A percentile compares a stretch with the other conserved stretches of the same genome.
Conservation (phyloP, 1,140 invertebrate genomes). For the Babylonia areolata region DNA sequence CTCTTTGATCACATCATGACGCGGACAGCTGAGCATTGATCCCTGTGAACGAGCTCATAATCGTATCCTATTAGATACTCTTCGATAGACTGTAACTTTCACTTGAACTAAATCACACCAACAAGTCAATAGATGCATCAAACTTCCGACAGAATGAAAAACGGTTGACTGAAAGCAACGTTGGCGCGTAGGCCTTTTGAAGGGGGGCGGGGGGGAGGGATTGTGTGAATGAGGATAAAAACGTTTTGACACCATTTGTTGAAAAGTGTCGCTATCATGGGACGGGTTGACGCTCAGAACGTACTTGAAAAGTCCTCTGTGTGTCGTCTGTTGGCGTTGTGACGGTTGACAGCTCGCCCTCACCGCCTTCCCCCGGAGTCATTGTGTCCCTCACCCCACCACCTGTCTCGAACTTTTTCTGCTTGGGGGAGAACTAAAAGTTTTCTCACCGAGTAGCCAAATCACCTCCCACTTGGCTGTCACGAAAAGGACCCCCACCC, state of each 20-base stretch:
- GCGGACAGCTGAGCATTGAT: neutral
- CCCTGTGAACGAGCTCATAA: neutral
- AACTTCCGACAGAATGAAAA: neutral
- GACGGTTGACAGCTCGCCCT: neutral
- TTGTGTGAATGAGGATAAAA: constrained; percentile 2
- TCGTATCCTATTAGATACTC: neutral
- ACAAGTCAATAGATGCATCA: neutral
- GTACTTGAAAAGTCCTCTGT: neutral
- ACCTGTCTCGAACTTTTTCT: neutral
- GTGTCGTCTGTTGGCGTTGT: neutral
- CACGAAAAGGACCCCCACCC: constrained; percentile 2
- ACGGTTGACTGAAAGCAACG: neutral
- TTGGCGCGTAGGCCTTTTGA: neutral
- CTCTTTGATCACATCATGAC: neutral
- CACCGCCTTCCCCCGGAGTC: neutral
- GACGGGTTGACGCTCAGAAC: neutral
- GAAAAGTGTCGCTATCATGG: neutral
- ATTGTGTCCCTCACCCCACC: neutral
- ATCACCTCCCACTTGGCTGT: constrained; percentile 1
- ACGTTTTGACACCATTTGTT: constrained; percentile 6
- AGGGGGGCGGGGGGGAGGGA: neutral
- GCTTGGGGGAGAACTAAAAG: neutral
- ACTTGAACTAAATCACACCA: neutral
- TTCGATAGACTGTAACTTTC: constrained; percentile 1
- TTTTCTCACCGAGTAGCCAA: neutral